Percentiles rank a stretch among this genome's conserved stretches.
Evolutionary conservation across 1,140 invertebrate genomes (phyloP).

Genomic region (Pteromalus puparum): DNA sequence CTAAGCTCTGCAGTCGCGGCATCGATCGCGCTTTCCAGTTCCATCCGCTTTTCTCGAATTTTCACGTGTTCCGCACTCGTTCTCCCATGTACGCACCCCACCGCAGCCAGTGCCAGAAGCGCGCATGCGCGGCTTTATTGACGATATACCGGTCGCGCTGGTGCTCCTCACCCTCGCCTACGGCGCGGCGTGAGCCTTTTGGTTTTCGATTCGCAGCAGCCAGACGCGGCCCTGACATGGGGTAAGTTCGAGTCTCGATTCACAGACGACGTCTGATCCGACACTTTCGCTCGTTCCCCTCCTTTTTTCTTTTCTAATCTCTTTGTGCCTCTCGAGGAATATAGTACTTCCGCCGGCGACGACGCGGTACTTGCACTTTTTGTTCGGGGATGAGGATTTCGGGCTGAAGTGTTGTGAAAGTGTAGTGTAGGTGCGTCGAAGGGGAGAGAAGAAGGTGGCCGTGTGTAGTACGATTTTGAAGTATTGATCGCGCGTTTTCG

Average conservation of each 20-base stretch:
- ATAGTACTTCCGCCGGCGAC: neutral
- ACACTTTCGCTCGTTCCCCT: neutral
- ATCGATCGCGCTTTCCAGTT: conserved; percentile 37
- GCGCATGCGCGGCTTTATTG: conserved; percentile 69
- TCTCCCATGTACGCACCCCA: conserved; percentile 38
- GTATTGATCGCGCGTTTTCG: too few species aligned
- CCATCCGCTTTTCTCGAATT: conserved; percentile 49
- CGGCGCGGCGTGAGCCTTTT: conserved; percentile 4
- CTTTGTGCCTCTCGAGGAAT: neutral
- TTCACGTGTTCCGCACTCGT: conserved; percentile 45
- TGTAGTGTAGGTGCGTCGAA: too few species aligned
- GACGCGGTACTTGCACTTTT: neutral
- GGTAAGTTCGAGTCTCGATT: conserved; percentile 66
- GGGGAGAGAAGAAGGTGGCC: too few species aligned
- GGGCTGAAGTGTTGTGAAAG: too few species aligned
- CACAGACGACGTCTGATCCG: neutral
- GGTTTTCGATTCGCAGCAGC: neutral
- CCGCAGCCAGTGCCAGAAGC: neutral
- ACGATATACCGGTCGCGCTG: conserved; percentile 43
- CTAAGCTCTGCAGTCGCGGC: neutral
- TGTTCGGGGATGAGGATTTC: too few species aligned
- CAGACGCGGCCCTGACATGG: conserved; percentile 67
- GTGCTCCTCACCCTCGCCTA: neutral
- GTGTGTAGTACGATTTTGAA: too few species aligned
- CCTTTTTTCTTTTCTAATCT: neutral